Percentiles rank a stretch among this genome's conserved stretches.
Evolutionary conservation across 2,888 invertebrate genomes (phyloP).

Genomic region (Philereme vetulata): DNA sequence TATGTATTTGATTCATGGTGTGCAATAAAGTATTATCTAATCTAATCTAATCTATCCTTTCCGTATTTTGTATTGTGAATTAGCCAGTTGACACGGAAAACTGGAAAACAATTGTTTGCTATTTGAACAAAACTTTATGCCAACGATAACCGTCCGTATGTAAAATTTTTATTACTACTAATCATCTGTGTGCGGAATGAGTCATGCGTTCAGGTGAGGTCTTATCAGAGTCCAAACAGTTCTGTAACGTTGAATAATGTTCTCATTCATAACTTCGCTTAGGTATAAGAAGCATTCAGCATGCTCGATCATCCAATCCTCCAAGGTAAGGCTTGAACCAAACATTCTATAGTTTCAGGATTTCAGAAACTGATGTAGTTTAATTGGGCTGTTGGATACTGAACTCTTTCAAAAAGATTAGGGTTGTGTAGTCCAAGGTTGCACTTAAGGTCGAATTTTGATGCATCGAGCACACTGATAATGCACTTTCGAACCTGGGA

Average conservation of each 20-base stretch:
- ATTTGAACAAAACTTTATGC: constrained; percentile 6
- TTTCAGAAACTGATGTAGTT: background rate
- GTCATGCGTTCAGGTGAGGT: constrained; percentile 28
- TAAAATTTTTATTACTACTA: constrained; percentile 16
- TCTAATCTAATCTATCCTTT: no score
- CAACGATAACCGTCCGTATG: constrained; percentile 9
- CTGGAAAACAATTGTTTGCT: constrained; percentile 2
- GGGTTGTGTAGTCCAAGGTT: constrained; percentile 16
- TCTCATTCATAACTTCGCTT: constrained; percentile 8
- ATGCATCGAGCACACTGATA: constrained; percentile 28
- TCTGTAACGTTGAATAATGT: constrained; percentile 16
- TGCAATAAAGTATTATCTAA: no score
- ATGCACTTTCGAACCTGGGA: constrained; percentile 87
- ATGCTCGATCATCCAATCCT: constrained; percentile 29
- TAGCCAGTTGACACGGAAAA: background rate
- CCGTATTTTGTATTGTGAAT: background rate
- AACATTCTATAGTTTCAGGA: background rate
- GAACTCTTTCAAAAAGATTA: background rate
- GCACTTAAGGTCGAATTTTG: constrained; percentile 33
- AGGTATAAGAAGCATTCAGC: constrained; percentile 24
- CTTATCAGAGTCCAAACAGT: constrained; percentile 24
- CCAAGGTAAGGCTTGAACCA: constrained; percentile 9
- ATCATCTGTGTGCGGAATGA: constrained; percentile 24
- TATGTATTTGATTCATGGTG: no score
- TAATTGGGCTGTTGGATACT: background rate